Evolutionary conservation across 2,888 invertebrate species (phyloP), one percentile per base, ranked within the genome.

Genomic region (Sinelater perroti): DNA sequence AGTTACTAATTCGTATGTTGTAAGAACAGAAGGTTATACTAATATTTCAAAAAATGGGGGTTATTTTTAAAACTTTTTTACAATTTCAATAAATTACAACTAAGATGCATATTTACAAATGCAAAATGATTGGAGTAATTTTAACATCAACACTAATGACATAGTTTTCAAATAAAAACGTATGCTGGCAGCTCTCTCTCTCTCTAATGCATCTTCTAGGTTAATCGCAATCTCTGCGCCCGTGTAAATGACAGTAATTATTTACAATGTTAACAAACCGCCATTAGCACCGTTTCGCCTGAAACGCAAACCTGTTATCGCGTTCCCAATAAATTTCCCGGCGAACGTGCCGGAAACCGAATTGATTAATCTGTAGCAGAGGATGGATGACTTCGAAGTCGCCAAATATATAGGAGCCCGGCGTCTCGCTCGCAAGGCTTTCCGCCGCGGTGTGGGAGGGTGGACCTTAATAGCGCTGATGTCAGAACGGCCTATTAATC

Each of bases 401-500:
- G 13, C 40, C 40, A 40, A 40, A 40, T 24, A 40, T 24, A 40
- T 26, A 40, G 40, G 40, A 40, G 40, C 26, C 21, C 14, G 13
- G 20, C 14, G 21, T 40, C 26, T 24, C 21, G 24, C 21, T 13
- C 13, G 24, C 21, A 40, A 24, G 40, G 38, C 26, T 40, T 40
- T 14, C 7, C 10, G 24, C 14, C 26, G n/a, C 24, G 13, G 16
- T 24, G 40, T 40, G 24, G 40, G 40, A 40, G 40, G 40, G 40
- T 24, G 40, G 40, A 40, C 40, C 40, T 40, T 40, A 40, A 40
- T 40, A 24, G 40, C 14, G 21, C 24, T 20, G 40, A 40, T 24
- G 40, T 14, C 14, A 40, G 24, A 33, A 33, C n/a, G 33, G 35
- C 45, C 42, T 45, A 45, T 53, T 53, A 42, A 53, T 42, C 40